Evolutionary conservation across 2,113 vertebrate genomes (phyloP).

Genomic region (Drymodes brunneopygia): DNA sequence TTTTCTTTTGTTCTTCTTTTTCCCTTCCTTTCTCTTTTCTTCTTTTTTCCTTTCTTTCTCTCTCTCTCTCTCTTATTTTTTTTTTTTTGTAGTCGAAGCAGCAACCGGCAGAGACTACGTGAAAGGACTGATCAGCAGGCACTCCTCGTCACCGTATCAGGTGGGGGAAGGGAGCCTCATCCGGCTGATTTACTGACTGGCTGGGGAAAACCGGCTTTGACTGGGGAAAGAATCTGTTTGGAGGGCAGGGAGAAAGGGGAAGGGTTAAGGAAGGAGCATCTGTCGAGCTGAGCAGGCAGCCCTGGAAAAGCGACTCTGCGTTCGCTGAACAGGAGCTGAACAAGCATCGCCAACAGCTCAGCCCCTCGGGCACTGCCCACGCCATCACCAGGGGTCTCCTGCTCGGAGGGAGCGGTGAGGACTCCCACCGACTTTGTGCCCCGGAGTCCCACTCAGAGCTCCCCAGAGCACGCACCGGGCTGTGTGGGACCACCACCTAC

Average conservation of each 20-base stretch:
- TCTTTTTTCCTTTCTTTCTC: too few relatives aligned
- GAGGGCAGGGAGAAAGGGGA: neutral
- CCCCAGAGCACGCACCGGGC: neutral
- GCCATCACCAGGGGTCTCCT: neutral
- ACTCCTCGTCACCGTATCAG: neutral
- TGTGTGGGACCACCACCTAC: neutral
- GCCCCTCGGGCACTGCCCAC: neutral
- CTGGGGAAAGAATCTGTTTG: neutral
- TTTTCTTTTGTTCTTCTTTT: too few relatives aligned
- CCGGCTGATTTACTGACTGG: neutral
- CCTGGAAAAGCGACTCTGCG: neutral
- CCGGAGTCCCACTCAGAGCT: neutral
- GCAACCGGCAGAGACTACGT: neutral
- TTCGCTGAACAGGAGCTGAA: neutral
- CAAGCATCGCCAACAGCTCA: neutral
- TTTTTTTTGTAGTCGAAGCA: neutral
- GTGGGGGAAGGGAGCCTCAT: neutral
- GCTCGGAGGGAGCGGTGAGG: accelerated
- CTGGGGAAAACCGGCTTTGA: neutral
- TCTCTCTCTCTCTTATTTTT: neutral
- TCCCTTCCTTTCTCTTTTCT: too few relatives aligned
- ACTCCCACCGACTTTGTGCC: accelerated
- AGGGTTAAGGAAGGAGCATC: neutral
- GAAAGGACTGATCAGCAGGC: neutral
- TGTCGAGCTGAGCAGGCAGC: neutral